These are phyloP conservation scores for Lepas anatifera DNA, from an alignment of 2,888 invertebrate species.

Conservation along the genomic window DNA sequence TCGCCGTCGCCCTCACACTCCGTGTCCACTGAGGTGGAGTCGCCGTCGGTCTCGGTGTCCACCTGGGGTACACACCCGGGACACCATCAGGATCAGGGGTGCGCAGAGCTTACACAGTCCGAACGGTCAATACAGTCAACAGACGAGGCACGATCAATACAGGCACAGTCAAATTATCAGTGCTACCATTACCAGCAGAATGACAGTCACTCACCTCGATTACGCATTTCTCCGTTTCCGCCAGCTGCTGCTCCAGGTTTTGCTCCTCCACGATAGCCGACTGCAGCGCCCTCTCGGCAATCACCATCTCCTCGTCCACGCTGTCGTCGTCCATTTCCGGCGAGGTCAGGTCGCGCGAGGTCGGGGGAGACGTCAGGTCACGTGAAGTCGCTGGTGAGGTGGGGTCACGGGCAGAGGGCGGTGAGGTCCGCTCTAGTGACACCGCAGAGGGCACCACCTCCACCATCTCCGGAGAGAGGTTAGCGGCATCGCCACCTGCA, in stretches of 20 bases:
- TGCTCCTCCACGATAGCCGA: constrained; percentile 44
- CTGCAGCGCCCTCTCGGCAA: constrained; percentile 40
- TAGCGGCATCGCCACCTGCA: too few relatives aligned
- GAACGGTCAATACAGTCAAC: too few relatives aligned
- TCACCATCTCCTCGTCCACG: constrained; percentile 45
- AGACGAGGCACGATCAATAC: too few relatives aligned
- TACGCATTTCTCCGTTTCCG: constrained; percentile 33
- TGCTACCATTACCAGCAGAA: too few relatives aligned
- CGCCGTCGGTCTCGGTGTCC: constrained; percentile 11
- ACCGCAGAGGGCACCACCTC: neutral
- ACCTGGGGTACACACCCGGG: neutral
- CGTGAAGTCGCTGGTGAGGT: too few relatives aligned
- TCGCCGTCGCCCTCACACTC: constrained; percentile 16
- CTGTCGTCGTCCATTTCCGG: constrained; percentile 24
- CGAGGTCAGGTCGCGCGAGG: constrained; percentile 1
- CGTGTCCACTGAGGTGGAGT: constrained; percentile 7
- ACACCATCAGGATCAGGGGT: constrained; percentile 14
- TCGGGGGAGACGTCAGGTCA: neutral
- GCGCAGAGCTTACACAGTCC: too few relatives aligned
- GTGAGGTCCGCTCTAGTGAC: neutral
- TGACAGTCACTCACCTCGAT: neutral
- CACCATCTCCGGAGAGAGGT: neutral
- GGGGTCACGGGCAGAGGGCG: too few relatives aligned
- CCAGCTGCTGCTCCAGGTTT: constrained; percentile 45
- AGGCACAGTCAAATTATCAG: too few relatives aligned